A percentile compares a stretch with the other conserved stretches of the same genome.
Conservation (phyloP, 2,797 vertebrate genomes). For the Microctenopoma lineatum region DNA sequence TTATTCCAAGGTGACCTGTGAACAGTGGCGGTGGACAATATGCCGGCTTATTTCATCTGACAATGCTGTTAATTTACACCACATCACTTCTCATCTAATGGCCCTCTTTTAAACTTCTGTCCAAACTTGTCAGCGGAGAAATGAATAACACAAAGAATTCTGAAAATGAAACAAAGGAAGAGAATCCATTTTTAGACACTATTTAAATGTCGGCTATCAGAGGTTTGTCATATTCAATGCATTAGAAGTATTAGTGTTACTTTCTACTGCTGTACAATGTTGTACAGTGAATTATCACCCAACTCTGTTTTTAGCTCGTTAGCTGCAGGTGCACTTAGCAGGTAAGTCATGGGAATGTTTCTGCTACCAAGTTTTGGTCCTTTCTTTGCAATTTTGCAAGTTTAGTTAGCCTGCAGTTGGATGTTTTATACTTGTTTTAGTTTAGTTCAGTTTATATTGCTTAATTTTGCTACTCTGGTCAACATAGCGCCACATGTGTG, state of each 20-base stretch:
- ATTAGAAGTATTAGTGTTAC: not conserved
- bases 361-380: too few species aligned
- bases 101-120: conserved; percentile 20
- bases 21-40: not conserved
- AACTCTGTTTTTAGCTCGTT: too few species aligned
- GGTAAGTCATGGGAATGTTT: too few species aligned
- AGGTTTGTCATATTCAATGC: not conserved
- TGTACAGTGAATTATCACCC: too few species aligned
- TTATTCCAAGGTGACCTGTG: conserved; percentile 51
- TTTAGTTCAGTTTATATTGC: too few species aligned
- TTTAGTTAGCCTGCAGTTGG: too few species aligned
- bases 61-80: conserved; percentile 32
- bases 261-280: not conserved
- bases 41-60: conserved; percentile 26
- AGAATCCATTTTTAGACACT: not conserved
- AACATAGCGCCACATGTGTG: too few species aligned
- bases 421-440: too few species aligned
- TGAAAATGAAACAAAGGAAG: conserved; percentile 4
- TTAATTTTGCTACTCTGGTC: too few species aligned
- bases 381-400: too few species aligned
- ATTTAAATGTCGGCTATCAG: conserved; percentile 8
- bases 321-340: too few species aligned
- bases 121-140: conserved; percentile 10
- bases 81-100: conserved; percentile 9
- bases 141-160: conserved; percentile 8